Base-by-base conservation (phyloP, 2,888 invertebrate genomes). In the Oligia latruncula region DNA sequence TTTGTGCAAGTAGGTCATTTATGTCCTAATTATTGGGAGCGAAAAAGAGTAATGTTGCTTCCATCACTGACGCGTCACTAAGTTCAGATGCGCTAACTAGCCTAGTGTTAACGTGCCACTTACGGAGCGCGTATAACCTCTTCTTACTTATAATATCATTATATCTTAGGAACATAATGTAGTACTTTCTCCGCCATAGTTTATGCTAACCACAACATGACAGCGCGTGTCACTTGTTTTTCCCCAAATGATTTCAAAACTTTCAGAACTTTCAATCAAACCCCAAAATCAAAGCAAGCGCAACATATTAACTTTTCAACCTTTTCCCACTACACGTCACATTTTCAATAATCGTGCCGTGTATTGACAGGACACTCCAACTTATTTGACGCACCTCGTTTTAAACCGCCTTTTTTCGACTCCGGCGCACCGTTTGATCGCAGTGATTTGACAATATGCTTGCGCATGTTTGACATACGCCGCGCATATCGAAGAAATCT, bases 381-480 rank as follows among this genome's bases (percentile, higher is more conserved):
- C 73, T 80, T 76, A 85, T 76, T 92, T 85, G 83, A 91, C 62
- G 85, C 64, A 60, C 80, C 83, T 80, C 85, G 88, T 90, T 90
- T 91, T 88, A 90, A 90, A 88, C 87, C 87, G 82, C 80, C 80
- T 90, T 91, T 92, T 92, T 92, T 89, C 81, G 73, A 88, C 86
- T 88, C 88, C 78, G 92, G 90, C 94, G 95, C 93, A 84, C 77
- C 93, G 92, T 96, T 96, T 96, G 96, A 96, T 95, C 95, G 89
- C 91, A 87, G 93, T 96, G 96, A 96, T 95, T 95, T 95, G 96
- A 96, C 96, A 95, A 91, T 92, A 94, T 91, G 91, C 91, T 89
- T 91, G 91, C 90, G 91, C 91, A 91, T 92, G 93, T 94, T 95
- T 95, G 95, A 95, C 95, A 95, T 92, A 90, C 92, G 90, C 92